These are phyloP conservation scores for Tetrapedia diversipes DNA, from an alignment of 2,888 invertebrate genomes.

Conservation along the genomic window DNA sequence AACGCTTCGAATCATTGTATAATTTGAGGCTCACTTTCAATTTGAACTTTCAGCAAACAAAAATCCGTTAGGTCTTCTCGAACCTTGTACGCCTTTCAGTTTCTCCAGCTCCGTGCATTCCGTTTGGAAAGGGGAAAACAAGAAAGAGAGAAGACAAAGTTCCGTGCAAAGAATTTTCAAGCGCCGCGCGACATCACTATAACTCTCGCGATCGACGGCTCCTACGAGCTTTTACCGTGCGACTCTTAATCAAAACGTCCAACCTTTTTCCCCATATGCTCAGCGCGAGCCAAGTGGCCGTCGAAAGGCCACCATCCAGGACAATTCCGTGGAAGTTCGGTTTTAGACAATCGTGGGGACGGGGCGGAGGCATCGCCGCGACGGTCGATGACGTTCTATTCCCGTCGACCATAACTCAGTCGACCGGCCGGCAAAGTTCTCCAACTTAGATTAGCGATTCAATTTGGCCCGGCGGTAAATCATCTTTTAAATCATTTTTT, in stretches of 20 bases:
- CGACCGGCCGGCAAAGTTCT: slow-evolving; percentile 67
- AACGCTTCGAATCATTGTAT: too few species aligned
- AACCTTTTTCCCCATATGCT: slow-evolving; percentile 48
- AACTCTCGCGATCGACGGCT: slow-evolving; percentile 27
- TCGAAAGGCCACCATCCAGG: slow-evolving; percentile 42
- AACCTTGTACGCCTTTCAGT: too few species aligned
- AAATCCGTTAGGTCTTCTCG: too few species aligned
- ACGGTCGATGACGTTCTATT: slow-evolving; percentile 74
- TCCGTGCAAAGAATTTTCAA: slow-evolving; percentile 24
- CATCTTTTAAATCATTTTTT: slow-evolving; percentile 74
- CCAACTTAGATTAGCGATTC: slow-evolving; percentile 79
- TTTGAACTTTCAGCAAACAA: too few species aligned
- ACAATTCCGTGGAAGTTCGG: slow-evolving; percentile 64
- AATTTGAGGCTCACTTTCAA: too few species aligned
- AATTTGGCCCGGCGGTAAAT: slow-evolving; percentile 75
- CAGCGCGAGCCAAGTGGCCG: slow-evolving; percentile 22
- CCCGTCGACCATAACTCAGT: slow-evolving; percentile 71
- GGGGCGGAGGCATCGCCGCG: slow-evolving; percentile 54
- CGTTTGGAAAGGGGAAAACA: too few species aligned
- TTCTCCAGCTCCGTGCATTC: too few species aligned
- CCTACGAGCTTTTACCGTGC: slow-evolving; percentile 17
- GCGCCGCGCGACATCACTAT: slow-evolving; percentile 11
- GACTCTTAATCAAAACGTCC: slow-evolving; percentile 53
- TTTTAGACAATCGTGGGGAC: slow-evolving; percentile 54
- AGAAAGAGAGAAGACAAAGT: too few species aligned